These are phyloP conservation scores for Anseranas semipalmata DNA, from an alignment of 2,113 vertebrate genomes.

Conservation along the genomic window DNA sequence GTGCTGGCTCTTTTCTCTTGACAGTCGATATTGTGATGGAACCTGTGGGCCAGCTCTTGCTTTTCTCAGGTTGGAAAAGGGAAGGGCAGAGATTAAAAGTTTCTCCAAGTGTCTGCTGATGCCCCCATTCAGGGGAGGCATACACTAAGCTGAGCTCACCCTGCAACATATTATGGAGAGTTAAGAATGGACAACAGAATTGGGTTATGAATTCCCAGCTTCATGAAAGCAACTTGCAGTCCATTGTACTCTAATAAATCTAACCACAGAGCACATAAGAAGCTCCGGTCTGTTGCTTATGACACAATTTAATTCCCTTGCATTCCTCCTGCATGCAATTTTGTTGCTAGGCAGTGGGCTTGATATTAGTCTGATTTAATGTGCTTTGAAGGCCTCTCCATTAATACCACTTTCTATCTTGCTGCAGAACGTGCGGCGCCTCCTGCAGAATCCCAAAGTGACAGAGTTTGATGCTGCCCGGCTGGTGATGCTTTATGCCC, in stretches of 20 bases:
- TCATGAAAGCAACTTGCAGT: background rate
- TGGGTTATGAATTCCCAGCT: background rate
- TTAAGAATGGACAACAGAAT: background rate
- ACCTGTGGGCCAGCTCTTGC: background rate
- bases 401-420: rapidly evolving
- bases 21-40: rapidly evolving
- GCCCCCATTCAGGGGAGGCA: background rate
- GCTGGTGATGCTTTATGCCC: constrained; percentile 92
- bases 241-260: rapidly evolving
- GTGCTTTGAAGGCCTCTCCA: background rate
- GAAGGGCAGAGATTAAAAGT: background rate
- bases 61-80: background rate
- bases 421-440: constrained; percentile 85
- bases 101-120: background rate
- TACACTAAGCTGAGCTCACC: background rate
- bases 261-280: background rate
- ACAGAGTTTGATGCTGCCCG: constrained; percentile 86
- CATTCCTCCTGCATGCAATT: background rate
- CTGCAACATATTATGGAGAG: rapidly evolving
- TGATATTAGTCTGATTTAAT: no score
- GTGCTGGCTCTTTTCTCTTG: background rate
- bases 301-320: background rate
- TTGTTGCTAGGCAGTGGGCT: background rate
- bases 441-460: constrained; percentile 88
- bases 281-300: background rate